Evolutionary conservation across 2,888 invertebrate species (phyloP).

Genomic region (Campopleginae sp.): DNA sequence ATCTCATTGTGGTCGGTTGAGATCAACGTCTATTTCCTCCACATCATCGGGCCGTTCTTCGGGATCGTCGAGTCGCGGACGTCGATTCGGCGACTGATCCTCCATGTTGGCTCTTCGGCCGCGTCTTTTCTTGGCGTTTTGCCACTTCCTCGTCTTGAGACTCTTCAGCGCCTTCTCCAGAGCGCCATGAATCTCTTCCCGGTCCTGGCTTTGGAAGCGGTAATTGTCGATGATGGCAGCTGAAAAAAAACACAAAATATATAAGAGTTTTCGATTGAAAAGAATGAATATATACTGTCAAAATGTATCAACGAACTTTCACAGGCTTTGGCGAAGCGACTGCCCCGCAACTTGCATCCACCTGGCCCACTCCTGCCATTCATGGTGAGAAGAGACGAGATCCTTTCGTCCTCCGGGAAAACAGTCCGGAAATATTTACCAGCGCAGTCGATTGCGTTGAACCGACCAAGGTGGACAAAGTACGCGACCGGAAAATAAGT

Average conservation of each 20-base stretch:
- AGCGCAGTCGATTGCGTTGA: neutral
- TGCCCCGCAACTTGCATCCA: neutral
- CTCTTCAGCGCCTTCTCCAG: constrained; percentile 12
- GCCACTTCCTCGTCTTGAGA: constrained; percentile 6
- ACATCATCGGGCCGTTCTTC: neutral
- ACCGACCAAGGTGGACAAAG: neutral
- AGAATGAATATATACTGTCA: no score
- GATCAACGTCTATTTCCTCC: neutral
- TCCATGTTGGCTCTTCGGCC: neutral
- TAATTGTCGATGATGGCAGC: neutral
- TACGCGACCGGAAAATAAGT: neutral
- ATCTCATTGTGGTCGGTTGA: no score
- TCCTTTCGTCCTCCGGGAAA: neutral
- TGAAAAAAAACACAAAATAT: neutral
- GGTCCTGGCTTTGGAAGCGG: neutral
- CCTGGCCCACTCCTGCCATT: neutral
- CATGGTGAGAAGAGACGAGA: neutral
- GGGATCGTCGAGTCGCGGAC: neutral
- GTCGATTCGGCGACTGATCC: neutral
- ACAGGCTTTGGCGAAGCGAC: neutral
- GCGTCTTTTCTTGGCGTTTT: neutral
- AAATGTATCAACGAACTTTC: neutral
- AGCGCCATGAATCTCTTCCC: neutral
- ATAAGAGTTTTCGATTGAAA: neutral
- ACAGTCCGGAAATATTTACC: neutral